Evolutionary conservation across 2,113 vertebrate genomes (phyloP).

Genomic region (Chiloscyllium plagiosum): DNA sequence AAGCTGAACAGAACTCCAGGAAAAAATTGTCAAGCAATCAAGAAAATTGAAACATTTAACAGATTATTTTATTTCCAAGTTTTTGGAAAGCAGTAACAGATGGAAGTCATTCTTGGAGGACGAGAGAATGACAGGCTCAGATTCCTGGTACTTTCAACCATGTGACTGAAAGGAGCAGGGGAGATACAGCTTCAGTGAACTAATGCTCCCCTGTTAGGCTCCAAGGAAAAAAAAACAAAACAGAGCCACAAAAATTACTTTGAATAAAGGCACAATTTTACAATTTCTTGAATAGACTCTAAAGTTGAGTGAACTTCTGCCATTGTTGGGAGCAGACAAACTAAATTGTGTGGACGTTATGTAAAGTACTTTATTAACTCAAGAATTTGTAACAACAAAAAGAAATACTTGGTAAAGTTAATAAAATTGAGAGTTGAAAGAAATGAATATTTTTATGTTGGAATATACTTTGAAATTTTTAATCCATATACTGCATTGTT

Average conservation of each 20-base stretch:
- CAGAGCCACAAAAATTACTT: neutral
- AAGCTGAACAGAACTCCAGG: slow-evolving; percentile 47
- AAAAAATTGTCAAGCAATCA: neutral
- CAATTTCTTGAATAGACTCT: neutral
- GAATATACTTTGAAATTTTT: neutral
- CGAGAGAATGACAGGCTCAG: slow-evolving; percentile 35
- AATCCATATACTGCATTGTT: neutral
- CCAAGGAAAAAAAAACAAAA: neutral
- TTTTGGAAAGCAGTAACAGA: slow-evolving; percentile 38
- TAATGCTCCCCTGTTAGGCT: too few relatives aligned
- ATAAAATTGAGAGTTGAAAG: neutral
- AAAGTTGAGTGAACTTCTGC: neutral
- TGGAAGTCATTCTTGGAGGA: slow-evolving; percentile 43
- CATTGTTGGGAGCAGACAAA: neutral
- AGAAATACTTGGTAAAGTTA: neutral
- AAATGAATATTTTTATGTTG: neutral
- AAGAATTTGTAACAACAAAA: neutral
- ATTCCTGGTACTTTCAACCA: neutral
- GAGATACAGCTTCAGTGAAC: neutral
- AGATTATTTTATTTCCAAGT: slow-evolving; percentile 39
- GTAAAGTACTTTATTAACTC: too few relatives aligned
- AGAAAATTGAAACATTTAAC: slow-evolving; percentile 44
- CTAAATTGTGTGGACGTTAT: neutral
- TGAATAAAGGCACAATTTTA: neutral
- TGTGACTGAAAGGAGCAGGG: neutral